Evolutionary conservation across 2,888 invertebrate genomes (phyloP), one percentile per base, ranked within the genome.

Genomic region (Pelosia muscerda): DNA sequence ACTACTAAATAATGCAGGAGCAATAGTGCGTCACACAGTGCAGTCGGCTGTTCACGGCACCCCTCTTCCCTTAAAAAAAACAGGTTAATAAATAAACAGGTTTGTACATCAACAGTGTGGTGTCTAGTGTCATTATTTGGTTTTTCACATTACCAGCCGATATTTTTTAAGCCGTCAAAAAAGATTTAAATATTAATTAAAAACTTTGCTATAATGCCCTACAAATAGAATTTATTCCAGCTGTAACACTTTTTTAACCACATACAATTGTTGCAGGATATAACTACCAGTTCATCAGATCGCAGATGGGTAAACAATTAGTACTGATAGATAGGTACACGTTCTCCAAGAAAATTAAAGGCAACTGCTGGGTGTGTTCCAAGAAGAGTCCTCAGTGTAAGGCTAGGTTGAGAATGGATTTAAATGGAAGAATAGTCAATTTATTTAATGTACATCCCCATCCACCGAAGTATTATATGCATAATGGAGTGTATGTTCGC

Each of bases 241-340:
- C n/a, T n/a, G n/a, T n/a, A 2, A 9, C 2, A 25, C 10, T 19
- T 42, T 1, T n/a, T n/a, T 49, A 11, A 42, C 42, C 25, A 25
- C 25, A 1, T 26, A n/a, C 26, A 42, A 34, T 31, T 60, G 10
- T 25, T 26, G 23, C 75, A 69, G 75, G 56, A 28, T 58, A 28
- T 13, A 53, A 69, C 22, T 80, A 78, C 26, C 65, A 72, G 23
- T 65, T 79, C n/a, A 57, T 74, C 2, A 63, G n/a, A 3, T 79
- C 79, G 19, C 78, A 73, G 66, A 76, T 66, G 70, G 78, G 78
- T 10, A 79, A 73, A 49, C 69, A 74, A n/a, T 73, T 83, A 65
- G 66, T 89, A 19, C 79, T 87, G 64, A 70, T 86, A 13, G 77
- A 77, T 22, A 84, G 83, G 3, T 86, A 81, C 25, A 88, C 89